Evolutionary conservation across 2,113 vertebrate genomes (phyloP).

Genomic region (Halcyon senegalensis): DNA sequence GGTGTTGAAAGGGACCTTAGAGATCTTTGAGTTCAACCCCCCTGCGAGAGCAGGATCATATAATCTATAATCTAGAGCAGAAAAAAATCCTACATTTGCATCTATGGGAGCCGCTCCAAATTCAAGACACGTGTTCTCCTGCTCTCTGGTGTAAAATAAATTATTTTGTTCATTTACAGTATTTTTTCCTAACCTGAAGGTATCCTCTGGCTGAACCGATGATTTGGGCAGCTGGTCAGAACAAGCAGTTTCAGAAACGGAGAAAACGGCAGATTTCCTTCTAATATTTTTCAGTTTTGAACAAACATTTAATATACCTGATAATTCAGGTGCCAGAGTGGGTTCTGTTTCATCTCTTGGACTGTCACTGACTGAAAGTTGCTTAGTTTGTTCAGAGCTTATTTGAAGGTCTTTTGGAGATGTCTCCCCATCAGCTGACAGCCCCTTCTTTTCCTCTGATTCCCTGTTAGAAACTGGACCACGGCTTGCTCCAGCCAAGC

Average conservation of each 20-base stretch:
- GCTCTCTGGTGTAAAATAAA: not conserved
- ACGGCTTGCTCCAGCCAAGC: not conserved
- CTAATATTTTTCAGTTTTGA: conserved; percentile 75
- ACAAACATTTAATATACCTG: conserved; percentile 71
- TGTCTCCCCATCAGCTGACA: not conserved
- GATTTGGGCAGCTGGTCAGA: conserved; percentile 31
- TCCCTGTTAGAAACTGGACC: not conserved
- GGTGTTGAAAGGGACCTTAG: no score
- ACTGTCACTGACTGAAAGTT: not conserved
- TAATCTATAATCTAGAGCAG: no score
- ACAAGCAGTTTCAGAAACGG: conserved; percentile 30
- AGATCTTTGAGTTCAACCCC: no score
- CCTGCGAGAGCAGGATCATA: no score
- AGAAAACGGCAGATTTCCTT: conserved; percentile 47
- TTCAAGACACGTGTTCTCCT: not conserved
- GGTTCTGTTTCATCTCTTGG: not conserved
- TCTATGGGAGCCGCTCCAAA: not conserved
- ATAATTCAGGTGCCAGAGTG: not conserved
- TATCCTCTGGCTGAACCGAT: not conserved
- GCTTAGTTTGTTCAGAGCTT: not conserved
- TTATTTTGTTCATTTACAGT: not conserved
- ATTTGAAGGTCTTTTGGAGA: not conserved
- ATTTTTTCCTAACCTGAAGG: not conserved
- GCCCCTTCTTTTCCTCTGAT: not conserved
- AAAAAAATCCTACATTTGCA: not conserved